A percentile compares a stretch with the other conserved stretches of the same genome.
Evolutionary conservation across 2,797 vertebrate species (phyloP).

Genomic region (Phrynocephalus vlangalii): DNA sequence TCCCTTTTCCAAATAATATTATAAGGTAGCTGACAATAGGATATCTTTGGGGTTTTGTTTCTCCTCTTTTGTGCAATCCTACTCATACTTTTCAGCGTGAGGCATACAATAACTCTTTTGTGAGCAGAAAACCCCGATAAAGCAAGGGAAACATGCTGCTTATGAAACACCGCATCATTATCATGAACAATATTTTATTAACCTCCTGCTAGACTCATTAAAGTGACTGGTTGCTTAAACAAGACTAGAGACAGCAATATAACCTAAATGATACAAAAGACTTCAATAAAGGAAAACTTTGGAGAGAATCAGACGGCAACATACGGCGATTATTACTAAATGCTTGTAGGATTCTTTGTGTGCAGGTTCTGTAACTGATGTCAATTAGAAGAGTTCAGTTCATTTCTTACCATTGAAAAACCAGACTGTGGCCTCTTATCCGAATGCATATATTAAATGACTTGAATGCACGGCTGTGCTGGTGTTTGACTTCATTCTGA

Average conservation of each 20-base stretch:
- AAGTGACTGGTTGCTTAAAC: not conserved
- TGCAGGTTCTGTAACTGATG: slow-evolving; percentile 2
- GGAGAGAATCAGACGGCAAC: not conserved
- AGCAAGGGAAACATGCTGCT: not conserved
- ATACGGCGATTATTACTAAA: not conserved
- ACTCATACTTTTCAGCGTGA: no score
- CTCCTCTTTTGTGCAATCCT: not conserved
- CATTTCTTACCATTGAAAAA: slow-evolving; percentile 25
- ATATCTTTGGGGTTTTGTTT: not conserved
- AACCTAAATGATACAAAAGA: not conserved
- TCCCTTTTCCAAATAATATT: not conserved
- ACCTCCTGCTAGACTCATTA: not conserved
- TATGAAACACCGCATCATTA: not conserved
- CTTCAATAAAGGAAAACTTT: not conserved
- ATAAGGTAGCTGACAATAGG: not conserved
- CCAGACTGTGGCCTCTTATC: not conserved
- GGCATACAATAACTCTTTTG: not conserved
- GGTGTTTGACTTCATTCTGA: slow-evolving; percentile 34
- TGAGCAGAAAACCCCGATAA: not conserved
- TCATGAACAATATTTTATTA: not conserved
- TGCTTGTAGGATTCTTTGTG: not conserved
- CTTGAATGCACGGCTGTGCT: not conserved
- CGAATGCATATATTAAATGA: not conserved
- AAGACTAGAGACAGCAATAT: not conserved
- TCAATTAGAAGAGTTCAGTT: not conserved